These are phyloP conservation scores for Augiades crinisus DNA, from an alignment of 2,888 invertebrate genomes.

Conservation along the genomic window DNA sequence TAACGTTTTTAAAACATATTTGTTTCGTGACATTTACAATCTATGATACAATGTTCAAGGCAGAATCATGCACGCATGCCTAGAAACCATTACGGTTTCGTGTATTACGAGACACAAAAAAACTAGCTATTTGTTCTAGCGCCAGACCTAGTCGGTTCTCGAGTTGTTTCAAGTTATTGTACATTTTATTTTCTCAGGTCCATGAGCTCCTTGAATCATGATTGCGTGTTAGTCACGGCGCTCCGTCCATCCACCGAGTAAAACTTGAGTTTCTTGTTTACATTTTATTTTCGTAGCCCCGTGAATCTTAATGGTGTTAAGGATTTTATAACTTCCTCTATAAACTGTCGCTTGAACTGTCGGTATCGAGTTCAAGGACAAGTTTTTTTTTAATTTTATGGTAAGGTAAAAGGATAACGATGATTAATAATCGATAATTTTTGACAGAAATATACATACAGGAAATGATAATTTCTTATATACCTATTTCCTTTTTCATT, in stretches of 20 bases:
- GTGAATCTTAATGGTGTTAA: constrained; percentile 23
- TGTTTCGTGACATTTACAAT: too few species aligned
- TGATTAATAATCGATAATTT: too few species aligned
- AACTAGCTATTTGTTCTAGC: too few species aligned
- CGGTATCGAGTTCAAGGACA: constrained; percentile 20
- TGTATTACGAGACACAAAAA: too few species aligned
- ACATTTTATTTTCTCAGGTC: constrained; percentile 1
- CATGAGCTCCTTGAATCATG: constrained; percentile 55
- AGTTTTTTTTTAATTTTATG: constrained; percentile 4
- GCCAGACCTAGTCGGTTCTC: too few species aligned
- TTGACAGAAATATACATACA: too few species aligned
- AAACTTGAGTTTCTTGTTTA: constrained; percentile 21
- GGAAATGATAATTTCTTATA: too few species aligned
- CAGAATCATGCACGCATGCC: too few species aligned
- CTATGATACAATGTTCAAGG: too few species aligned
- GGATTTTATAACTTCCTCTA: constrained; percentile 25
- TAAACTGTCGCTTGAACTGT: constrained; percentile 23
- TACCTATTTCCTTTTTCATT: too few species aligned
- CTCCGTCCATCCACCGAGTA: neutral
- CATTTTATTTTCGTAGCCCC: constrained; percentile 19
- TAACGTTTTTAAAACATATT: too few species aligned
- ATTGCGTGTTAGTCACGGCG: constrained; percentile 62
- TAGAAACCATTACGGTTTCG: too few species aligned
- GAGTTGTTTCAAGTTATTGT: neutral
- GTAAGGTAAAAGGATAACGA: constrained; percentile 1